Conservation (phyloP, 2,797 vertebrate species). For the Vespertilio murinus region DNA sequence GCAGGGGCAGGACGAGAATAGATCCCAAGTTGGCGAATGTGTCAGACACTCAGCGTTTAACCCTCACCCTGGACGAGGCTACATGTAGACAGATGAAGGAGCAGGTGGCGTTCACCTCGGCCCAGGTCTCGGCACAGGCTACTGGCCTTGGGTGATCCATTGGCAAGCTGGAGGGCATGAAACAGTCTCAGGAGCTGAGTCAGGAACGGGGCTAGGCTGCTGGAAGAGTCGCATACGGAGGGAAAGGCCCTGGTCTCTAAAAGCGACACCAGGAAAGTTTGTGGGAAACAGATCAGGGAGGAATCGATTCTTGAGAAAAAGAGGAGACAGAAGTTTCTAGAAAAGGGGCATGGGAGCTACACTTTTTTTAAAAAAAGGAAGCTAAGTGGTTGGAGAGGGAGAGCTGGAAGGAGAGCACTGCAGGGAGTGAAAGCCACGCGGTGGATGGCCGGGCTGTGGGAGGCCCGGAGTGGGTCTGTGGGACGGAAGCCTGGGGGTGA, state of each 20-base stretch:
- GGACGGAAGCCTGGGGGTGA: rapidly evolving
- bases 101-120: background rate
- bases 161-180: background rate
- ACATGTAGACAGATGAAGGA: rapidly evolving
- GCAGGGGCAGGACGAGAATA: background rate
- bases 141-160: background rate
- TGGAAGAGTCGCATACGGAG: background rate
- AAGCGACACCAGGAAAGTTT: background rate
- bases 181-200: background rate
- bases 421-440: background rate
- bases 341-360: background rate
- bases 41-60: background rate
- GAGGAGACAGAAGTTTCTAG: background rate
- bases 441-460: background rate
- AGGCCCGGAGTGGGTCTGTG: background rate
- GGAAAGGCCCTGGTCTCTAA: background rate
- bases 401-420: background rate
- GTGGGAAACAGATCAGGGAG: background rate
- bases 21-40: background rate
- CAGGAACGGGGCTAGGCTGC: too few species aligned
- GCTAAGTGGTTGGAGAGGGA: background rate
- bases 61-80: background rate
- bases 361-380: background rate
- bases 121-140: rapidly evolving
- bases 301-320: background rate